A percentile compares a stretch with the other conserved stretches of the same genome.
Evolutionary conservation across 1,140 invertebrate genomes (phyloP).

Genomic region (Rhopalosiphum padi): DNA sequence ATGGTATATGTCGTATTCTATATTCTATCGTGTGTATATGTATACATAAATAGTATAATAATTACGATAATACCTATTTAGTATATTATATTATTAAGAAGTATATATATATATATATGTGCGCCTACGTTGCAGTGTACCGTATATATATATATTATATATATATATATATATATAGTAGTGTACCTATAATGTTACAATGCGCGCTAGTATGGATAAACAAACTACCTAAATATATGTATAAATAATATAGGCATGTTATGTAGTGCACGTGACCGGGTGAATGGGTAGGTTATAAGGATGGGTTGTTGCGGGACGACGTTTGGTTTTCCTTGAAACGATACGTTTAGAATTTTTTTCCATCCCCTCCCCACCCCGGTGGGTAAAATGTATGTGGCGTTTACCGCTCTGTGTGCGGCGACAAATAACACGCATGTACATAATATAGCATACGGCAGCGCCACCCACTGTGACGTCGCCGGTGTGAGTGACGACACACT

Average conservation of each 20-base stretch:
- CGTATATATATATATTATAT: not conserved
- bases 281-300: not conserved
- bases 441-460: not conserved
- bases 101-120: not conserved
- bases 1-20: not conserved
- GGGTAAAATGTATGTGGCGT: slow-evolving; percentile 33
- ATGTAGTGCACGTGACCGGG: not conserved
- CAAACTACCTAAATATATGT: not conserved
- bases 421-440: not conserved
- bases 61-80: not conserved
- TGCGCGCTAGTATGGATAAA: not conserved
- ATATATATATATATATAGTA: not conserved
- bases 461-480: slow-evolving; percentile 2
- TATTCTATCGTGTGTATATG: not conserved
- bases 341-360: not conserved
- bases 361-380: fast-evolving
- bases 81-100: not conserved
- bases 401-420: not conserved
- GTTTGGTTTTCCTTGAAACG: slow-evolving; percentile 23
- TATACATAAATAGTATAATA: not conserved
- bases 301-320: not conserved
- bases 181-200: not conserved
- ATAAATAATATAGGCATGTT: not conserved
- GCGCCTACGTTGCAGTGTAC: not conserved
- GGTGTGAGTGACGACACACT: not conserved